Evolutionary conservation across 2,797 vertebrate genomes (phyloP).

Genomic region (Myotis vivesi): DNA sequence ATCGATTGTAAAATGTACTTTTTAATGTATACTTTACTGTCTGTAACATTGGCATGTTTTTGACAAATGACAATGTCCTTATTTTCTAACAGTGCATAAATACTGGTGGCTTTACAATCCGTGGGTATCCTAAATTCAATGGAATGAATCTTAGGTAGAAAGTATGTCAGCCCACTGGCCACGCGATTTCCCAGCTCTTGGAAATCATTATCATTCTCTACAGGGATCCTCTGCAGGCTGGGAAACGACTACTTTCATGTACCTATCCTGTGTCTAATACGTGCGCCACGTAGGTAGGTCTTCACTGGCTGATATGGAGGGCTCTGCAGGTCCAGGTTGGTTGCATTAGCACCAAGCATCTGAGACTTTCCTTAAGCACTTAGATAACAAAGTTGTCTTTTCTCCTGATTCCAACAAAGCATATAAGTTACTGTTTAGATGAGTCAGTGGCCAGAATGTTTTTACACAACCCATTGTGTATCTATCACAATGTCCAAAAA

Average conservation of each 20-base stretch:
- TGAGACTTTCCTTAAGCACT: not conserved
- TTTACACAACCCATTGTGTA: not conserved
- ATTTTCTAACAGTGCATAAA: not conserved
- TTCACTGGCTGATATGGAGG: not conserved
- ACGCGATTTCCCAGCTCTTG: not conserved
- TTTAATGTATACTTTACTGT: not conserved
- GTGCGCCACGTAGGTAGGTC: too few species aligned
- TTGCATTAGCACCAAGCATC: not conserved
- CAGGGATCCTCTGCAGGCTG: not conserved
- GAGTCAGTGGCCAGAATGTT: not conserved
- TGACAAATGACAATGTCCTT: not conserved
- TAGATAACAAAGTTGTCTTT: not conserved
- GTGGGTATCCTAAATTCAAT: not conserved
- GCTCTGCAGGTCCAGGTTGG: not conserved
- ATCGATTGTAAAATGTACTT: not conserved
- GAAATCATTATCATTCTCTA: not conserved
- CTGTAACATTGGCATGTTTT: not conserved
- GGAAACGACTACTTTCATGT: not conserved
- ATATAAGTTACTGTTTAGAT: not conserved
- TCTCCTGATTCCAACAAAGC: not conserved
- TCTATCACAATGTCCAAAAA: not conserved
- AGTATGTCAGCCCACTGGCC: not conserved
- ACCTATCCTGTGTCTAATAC: not conserved
- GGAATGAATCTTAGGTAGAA: not conserved
- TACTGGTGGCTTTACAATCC: not conserved